Evolutionary conservation across 2,888 invertebrate species (phyloP), one percentile per base, ranked within the genome.

Genomic region (Rhagonycha lutea): DNA sequence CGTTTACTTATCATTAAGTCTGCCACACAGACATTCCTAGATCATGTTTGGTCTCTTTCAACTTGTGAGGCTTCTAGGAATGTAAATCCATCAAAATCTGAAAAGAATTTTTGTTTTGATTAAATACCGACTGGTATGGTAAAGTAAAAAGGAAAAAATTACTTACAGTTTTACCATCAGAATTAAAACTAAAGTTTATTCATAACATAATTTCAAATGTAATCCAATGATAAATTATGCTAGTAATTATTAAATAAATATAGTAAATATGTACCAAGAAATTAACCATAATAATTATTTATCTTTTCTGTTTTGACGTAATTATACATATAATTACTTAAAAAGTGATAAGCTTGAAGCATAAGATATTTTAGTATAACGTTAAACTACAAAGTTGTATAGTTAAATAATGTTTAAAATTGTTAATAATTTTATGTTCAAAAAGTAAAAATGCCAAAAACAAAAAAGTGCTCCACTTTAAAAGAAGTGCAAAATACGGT

Each of bases 261-360:
- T 2, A 47, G 47, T 47, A 47, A 47, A 47, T 47, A n/a, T 47
- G 47, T 47, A 47, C 47, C n/a, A 47, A 47, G n/a, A 8, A 47
- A 47, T 47, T n/a, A 47, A n/a, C 47, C 26, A n/a, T 8, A 65
- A 26, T 65, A 23, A 8, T n/a, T 18, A 65, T n/a, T 65, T 65
- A 65, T 65, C 63, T 65, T 65, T 26, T 65, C 12, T 24, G 26
- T 65, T 65, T 65, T 65, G 63, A 65, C 63, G 63, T 65, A 65
- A 65, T 65, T 65, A 65, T 65, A 26, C 26, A 24, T 26, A 24
- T 65, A 24, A 26, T 65, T 65, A 23, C 63, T 65, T 18, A 65
- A 65, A 61, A 65, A 18, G 24, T 65, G 63, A 65, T 65, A 65
- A 65, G 26, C 26, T 65, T 65, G 23, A 26, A 24, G 12, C 24